phyloP scores from a whole-genome alignment of 1,140 invertebrate species.

The Lethrus apterus region DNA sequence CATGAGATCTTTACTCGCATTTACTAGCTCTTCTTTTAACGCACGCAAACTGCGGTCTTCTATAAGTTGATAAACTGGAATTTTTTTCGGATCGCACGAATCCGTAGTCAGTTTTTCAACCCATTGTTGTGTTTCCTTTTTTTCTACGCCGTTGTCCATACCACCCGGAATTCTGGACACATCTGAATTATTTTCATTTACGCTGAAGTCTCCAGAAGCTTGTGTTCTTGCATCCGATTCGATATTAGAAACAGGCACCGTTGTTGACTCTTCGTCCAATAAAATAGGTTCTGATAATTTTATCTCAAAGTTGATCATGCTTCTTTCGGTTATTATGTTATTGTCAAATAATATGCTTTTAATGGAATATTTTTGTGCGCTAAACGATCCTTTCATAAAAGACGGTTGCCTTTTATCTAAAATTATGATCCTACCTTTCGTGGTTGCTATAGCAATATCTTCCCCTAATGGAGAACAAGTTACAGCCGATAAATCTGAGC shows the following conservation, averaged over 20 bases:
- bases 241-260: background rate
- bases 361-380: constrained; percentile 14
- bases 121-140: background rate
- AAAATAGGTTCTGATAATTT: constrained; percentile 12
- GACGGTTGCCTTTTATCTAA: constrained; percentile 24
- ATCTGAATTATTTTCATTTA: background rate
- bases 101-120: background rate
- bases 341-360: constrained; percentile 14
- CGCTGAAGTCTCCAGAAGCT: background rate
- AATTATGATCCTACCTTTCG: constrained; percentile 24
- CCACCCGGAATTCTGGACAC: background rate
- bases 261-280: background rate
- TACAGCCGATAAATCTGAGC: constrained; percentile 22
- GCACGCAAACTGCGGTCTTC: background rate
- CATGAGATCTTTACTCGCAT: constrained; percentile 6
- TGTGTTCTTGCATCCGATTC: constrained; percentile 1
- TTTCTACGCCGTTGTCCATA: background rate
- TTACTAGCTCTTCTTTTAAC: constrained; percentile 6
- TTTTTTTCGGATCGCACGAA: background rate
- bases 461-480: constrained; percentile 22
- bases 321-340: background rate
- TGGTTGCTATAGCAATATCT: constrained; percentile 26
- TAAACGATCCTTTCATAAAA: constrained; percentile 4
- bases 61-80: constrained; percentile 7
- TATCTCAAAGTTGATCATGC: background rate